Percentiles rank a stretch among this genome's conserved stretches.
Conservation (phyloP, 2,888 invertebrate species). For the Malthinus flaveolus region DNA sequence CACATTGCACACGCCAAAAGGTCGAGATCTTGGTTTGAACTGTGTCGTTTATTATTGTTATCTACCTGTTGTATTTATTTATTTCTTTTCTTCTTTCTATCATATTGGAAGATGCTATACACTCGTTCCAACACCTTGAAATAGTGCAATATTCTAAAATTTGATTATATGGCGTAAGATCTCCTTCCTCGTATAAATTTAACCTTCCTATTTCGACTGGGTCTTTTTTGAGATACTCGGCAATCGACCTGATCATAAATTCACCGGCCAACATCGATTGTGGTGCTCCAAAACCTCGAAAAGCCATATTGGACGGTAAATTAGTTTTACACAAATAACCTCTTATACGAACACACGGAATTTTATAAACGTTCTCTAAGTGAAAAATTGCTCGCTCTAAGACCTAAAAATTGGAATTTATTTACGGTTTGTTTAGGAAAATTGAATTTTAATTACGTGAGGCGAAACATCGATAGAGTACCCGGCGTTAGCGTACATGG, state of each 20-base stretch:
- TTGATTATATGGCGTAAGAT: constrained; percentile 78
- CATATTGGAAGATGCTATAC: constrained; percentile 69
- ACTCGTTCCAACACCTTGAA: constrained; percentile 77
- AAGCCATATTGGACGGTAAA: constrained; percentile 90
- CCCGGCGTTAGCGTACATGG: constrained; percentile 82
- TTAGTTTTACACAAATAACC: constrained; percentile 86
- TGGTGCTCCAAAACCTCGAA: constrained; percentile 89
- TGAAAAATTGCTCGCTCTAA: constrained; percentile 83
- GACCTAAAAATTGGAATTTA: constrained; percentile 60
- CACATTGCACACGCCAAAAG: too few species aligned
- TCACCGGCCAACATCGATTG: constrained; percentile 90
- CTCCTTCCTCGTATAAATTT: constrained; percentile 84
- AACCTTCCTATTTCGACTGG: constrained; percentile 66
- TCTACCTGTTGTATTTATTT: constrained; percentile 72
- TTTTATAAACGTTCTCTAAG: constrained; percentile 80
- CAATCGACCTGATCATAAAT: constrained; percentile 75
- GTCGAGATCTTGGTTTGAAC: too few species aligned
- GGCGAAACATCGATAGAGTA: constrained; percentile 80
- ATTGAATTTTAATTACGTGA: not conserved
- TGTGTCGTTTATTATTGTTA: constrained; percentile 4
- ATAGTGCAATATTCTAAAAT: constrained; percentile 72
- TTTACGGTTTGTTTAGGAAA: not conserved
- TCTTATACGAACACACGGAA: constrained; percentile 71
- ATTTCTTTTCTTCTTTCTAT: constrained; percentile 61
- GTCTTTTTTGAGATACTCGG: constrained; percentile 68